phyloP scores from a whole-genome alignment of 2,113 vertebrate species.

The Tupaia chinensis region DNA sequence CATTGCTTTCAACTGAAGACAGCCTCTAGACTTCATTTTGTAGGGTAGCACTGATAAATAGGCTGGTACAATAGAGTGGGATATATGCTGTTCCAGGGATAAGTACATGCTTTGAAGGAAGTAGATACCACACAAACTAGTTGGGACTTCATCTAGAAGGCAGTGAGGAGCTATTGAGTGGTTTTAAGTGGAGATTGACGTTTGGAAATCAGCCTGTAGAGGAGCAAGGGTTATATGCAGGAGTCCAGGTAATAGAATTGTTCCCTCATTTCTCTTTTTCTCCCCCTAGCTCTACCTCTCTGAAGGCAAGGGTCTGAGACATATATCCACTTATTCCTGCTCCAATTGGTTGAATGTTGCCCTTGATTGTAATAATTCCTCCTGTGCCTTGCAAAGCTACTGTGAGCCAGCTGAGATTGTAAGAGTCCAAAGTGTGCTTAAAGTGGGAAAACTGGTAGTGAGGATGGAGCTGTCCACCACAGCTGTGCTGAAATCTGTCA shows the following conservation, averaged over 20 bases:
- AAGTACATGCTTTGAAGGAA: background rate
- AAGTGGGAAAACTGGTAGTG: background rate
- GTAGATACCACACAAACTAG: background rate
- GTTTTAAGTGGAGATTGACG: background rate
- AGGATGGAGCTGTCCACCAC: constrained; percentile 29
- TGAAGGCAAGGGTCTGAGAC: background rate
- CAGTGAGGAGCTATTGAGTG: background rate
- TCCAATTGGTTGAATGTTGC: background rate
- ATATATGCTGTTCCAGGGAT: background rate
- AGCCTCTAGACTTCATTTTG: background rate
- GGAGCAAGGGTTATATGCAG: background rate
- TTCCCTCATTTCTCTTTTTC: background rate
- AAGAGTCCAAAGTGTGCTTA: background rate
- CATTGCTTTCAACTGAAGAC: background rate
- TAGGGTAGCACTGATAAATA: background rate
- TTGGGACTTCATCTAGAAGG: background rate
- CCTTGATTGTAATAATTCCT: background rate
- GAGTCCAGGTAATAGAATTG: background rate
- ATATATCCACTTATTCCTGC: background rate
- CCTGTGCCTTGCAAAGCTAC: background rate
- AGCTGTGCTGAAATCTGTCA: constrained; percentile 55
- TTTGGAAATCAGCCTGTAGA: background rate
- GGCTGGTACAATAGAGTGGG: background rate
- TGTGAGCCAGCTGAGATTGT: background rate
- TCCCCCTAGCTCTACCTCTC: background rate